These are phyloP conservation scores for Leptinotarsa peninsularis DNA, from an alignment of 2,888 invertebrate genomes.

Conservation along the genomic window DNA sequence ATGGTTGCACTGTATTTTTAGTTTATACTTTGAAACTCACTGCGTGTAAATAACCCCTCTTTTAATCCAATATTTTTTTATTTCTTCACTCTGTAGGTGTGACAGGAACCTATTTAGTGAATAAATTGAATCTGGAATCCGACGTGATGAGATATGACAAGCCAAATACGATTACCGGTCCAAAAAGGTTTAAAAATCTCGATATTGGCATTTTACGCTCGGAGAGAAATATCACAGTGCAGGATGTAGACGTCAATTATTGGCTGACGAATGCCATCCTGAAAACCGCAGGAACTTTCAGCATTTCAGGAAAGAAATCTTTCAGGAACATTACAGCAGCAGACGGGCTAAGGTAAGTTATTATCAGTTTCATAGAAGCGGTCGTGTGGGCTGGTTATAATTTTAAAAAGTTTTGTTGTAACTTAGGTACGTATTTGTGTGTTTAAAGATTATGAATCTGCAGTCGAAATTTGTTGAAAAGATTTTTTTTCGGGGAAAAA, in stretches of 20 bases:
- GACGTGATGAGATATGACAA: conserved; percentile 68
- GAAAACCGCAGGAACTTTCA: conserved; percentile 59
- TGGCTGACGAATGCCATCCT: conserved; percentile 67
- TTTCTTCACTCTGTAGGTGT: conserved; percentile 47
- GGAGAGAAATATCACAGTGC: conserved; percentile 60
- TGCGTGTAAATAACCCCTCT: too few species aligned
- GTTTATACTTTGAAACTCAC: too few species aligned
- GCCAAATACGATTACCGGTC: conserved; percentile 65
- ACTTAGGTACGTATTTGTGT: too few species aligned
- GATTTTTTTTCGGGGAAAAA: too few species aligned
- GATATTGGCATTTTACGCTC: conserved; percentile 61
- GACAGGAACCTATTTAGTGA: conserved; percentile 63
- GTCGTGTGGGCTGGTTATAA: too few species aligned
- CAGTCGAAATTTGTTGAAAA: too few species aligned
- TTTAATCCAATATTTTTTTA: too few species aligned
- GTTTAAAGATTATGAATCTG: too few species aligned
- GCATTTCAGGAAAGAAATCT: conserved; percentile 66
- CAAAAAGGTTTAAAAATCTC: conserved; percentile 64
- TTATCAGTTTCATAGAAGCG: not conserved
- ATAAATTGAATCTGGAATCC: conserved; percentile 67
- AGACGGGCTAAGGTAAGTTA: conserved; percentile 59
- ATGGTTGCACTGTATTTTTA: too few species aligned
- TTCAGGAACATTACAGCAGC: conserved; percentile 65
- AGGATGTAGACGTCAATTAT: conserved; percentile 66
- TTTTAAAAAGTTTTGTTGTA: too few species aligned